Evolutionary conservation across 2,888 invertebrate genomes (phyloP).

Genomic region (Quadroppia sp.): DNA sequence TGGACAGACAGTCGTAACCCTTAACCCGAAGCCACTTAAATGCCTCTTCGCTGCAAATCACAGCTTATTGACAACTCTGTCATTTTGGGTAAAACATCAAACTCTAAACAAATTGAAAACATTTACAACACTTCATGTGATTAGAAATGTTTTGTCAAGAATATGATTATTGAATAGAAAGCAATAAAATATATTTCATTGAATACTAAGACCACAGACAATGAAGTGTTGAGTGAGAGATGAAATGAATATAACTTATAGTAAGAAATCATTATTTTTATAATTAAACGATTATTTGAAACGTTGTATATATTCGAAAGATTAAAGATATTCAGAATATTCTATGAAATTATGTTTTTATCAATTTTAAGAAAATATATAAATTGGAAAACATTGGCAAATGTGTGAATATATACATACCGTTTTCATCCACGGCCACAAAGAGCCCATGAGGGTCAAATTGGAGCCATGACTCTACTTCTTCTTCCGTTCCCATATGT

Average conservation of each 20-base stretch:
- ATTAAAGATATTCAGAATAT: no score
- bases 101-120: conserved; percentile 15
- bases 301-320: no score
- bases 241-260: no score
- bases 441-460: conserved; percentile 46
- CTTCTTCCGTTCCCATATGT: conserved; percentile 46
- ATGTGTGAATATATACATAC: conserved; percentile 11
- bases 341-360: no score
- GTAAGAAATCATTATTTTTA: no score
- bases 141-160: no score
- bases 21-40: conserved; percentile 16
- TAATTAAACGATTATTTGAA: no score
- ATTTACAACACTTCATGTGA: background rate
- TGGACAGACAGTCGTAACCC: background rate
- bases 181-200: no score
- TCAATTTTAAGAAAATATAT: no score
- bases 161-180: no score
- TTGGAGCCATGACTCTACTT: conserved; percentile 45
- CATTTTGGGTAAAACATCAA: background rate
- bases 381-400: background rate
- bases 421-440: conserved; percentile 43
- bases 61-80: background rate
- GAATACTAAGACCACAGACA: no score
- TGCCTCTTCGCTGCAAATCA: conserved; percentile 33
- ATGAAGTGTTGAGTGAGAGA: no score